Base-by-base conservation (phyloP, 2,888 invertebrate genomes). In the Nebria brevicollis region DNA sequence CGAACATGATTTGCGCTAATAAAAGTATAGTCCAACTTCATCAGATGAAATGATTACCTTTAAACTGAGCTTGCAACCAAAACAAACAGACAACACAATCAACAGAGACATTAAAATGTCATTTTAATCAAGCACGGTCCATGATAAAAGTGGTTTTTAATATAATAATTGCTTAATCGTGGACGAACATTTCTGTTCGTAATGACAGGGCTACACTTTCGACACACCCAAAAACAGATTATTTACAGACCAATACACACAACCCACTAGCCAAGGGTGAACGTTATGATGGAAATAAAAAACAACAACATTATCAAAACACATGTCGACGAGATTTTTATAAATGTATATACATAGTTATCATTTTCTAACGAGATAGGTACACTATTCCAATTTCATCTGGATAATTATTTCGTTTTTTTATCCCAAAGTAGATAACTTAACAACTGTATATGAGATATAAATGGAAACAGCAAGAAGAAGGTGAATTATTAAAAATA, bases 151-250 rank as follows among this genome's bases (percentile, higher is more conserved):
- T 77, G 72, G 72, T 73, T 81, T 81, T 81, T 81, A 81, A 81
- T 81, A 77, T 72, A 77, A 81, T 81, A 81, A 81, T 81, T 81
- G 73, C 81, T 81, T 77, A 81, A 81, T 81, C 77, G 34, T 43
- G 81, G 77, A 81, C 81, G 26, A 70, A 25, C 20, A 25, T 25
- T 25, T 66, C 66, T 15, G 25, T 66, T n/a, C 66, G n/a, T 25
- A 66, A 66, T 66, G 66, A 54, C 54, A 54, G 54, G 54, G 54
- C 54, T 54, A 54, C 54, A 13, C 13, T 54, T 20, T 54, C 11
- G 54, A 54, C 54, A 54, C 54, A 54, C 54, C 54, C 54, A 54
- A 54, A 54, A 54, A 54, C 54, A 54, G 54, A 54, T 54, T 54
- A 54, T 54, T 54, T 54, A 54, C 54, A 54, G 54, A 34, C 34